Evolutionary conservation across 2,888 invertebrate species (phyloP), one percentile per base, ranked within the genome.

Genomic region (Tanypteryx hageni): DNA sequence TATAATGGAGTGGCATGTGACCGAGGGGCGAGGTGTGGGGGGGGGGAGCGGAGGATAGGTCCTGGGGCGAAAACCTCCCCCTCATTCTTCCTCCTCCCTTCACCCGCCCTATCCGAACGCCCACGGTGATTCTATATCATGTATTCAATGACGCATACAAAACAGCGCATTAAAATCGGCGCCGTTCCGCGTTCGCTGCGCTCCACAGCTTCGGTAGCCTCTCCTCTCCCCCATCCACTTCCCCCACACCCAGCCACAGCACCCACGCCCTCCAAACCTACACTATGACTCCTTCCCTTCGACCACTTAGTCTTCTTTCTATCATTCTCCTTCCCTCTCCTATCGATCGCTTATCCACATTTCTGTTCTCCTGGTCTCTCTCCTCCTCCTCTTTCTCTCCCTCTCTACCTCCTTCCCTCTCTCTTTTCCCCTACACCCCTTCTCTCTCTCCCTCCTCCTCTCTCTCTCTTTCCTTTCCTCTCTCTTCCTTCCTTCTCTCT

Each of bases 141-240:
- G 86, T 61, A 86, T 86, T 86, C 86, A 86, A 86, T 86, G 86
- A 86, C 86, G 86, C 86, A 86, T 86, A 86, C 86, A 86, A 86
- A 86, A 86, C 86, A 86, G 86, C 61, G 86, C 86, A 86, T 86
- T 86, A 86, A 86, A 86, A 61, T 58, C 61, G 61, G 31, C 86
- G 44, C 31, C 18, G 82, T 44, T 27, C 82, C 22, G 61, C 86
- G 61, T 86, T 57, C 59, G 59, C 68, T 22, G n/a, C n/a, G 68
- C 68, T 76, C 8, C 76, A 22, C 22, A 3, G 4, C 86, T 8
- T 44, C 57, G n/a, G 83, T 10, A n/a, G 22, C 31, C 31, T 13
- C 27, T 31, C 16, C 16, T 16, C 44, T 57, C 56, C 83, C 31
- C 83, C 83, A 18, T 64, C 82, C 13, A 0, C 81, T 82, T 56